Percentiles rank a stretch among this genome's conserved stretches.
These are phyloP conservation scores for Antheraea pernyi DNA, from an alignment of 1,140 invertebrate genomes.

Conservation along the genomic window DNA sequence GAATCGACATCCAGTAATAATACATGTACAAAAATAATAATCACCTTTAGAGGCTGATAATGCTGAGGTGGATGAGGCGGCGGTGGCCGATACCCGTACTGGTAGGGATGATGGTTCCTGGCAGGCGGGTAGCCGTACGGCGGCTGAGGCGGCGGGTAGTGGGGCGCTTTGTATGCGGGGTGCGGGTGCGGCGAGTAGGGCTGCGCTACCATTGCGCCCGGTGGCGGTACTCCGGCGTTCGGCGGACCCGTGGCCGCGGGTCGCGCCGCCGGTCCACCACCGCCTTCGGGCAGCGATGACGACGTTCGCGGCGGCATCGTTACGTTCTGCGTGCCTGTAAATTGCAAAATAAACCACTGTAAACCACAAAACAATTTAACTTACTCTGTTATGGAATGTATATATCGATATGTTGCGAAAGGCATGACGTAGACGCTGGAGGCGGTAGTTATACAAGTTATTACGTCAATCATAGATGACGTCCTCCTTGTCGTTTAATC, in stretches of 20 bases:
- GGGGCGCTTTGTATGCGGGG: conserved; percentile 69
- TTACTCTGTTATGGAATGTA: too few species aligned
- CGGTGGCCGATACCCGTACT: conserved; percentile 59
- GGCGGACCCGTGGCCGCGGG: conserved; percentile 80
- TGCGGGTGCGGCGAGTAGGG: conserved; percentile 82
- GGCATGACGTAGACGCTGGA: too few species aligned
- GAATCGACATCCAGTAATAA: background rate
- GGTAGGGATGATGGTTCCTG: conserved; percentile 63
- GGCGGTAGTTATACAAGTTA: too few species aligned
- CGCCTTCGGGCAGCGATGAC: conserved; percentile 92
- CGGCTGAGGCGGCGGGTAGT: conserved; percentile 62
- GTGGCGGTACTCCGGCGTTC: conserved; percentile 45
- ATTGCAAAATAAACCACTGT: conserved; percentile 16
- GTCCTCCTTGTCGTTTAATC: too few species aligned
- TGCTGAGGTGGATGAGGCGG: conserved; percentile 66
- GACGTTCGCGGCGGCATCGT: conserved; percentile 94
- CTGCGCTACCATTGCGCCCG: conserved; percentile 74
- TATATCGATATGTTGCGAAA: too few species aligned
- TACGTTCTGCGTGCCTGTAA: conserved; percentile 93
- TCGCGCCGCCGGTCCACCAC: conserved; percentile 85
- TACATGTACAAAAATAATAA: conserved; percentile 1
- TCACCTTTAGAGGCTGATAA: conserved; percentile 60
- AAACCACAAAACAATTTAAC: background rate
- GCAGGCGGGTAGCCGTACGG: conserved; percentile 64
- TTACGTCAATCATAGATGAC: too few species aligned